Percentiles rank a stretch among this genome's conserved stretches.
phyloP scores from a whole-genome alignment of 2,888 invertebrate species.

The Stramonita haemastoma region DNA sequence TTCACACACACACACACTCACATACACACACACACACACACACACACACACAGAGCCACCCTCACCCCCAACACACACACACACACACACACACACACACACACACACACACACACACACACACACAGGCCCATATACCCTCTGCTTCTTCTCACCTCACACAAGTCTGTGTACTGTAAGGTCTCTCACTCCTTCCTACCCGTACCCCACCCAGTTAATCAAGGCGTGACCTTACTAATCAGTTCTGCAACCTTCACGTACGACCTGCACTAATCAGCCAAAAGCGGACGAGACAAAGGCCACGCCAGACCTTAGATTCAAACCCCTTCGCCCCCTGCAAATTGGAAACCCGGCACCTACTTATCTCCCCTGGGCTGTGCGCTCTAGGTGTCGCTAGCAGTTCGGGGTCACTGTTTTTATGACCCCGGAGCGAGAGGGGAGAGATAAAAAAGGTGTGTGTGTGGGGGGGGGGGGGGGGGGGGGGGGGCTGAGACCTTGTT shows the following conservation, averaged over 20 bases:
- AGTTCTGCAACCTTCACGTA: slow-evolving; percentile 2
- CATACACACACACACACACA: background rate
- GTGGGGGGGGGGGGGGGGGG: background rate
- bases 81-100: background rate
- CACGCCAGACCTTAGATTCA: background rate
- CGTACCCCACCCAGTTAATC: slow-evolving; percentile 14
- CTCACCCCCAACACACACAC: too few relatives aligned
- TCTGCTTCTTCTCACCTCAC: background rate
- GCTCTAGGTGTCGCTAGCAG: slow-evolving; percentile 37
- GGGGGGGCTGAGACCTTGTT: background rate
- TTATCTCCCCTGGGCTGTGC: slow-evolving; percentile 34
- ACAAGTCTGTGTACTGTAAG: background rate
- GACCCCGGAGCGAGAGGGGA: slow-evolving; percentile 28
- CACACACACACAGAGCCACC: too few relatives aligned
- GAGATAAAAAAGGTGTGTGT: too few relatives aligned
- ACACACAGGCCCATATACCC: background rate
- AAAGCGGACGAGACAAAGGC: slow-evolving; percentile 1
- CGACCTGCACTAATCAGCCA: slow-evolving; percentile 7
- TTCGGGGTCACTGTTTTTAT: slow-evolving; percentile 46
- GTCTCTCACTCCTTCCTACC: background rate
- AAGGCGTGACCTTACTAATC: background rate
- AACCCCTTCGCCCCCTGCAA: slow-evolving; percentile 15
- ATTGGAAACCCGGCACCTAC: slow-evolving; percentile 43
- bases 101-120: background rate
- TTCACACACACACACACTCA: background rate